Evolutionary conservation across 2,888 invertebrate genomes (phyloP).

Genomic region (Phaonia tiefii): DNA sequence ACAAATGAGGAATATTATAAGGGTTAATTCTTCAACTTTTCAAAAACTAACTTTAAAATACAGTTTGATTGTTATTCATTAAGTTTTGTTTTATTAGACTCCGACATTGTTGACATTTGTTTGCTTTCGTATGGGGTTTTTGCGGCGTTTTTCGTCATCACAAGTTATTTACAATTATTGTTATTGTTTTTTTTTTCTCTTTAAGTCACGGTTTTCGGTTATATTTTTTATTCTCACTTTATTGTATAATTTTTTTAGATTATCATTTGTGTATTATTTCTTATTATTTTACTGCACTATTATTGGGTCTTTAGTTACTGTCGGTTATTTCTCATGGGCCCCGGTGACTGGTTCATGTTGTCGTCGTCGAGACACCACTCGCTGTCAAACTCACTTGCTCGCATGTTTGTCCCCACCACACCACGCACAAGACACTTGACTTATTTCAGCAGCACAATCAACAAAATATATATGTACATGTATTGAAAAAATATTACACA

Average conservation of each 20-base stretch:
- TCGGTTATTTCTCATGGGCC: constrained; percentile 13
- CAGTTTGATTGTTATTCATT: neutral
- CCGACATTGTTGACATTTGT: neutral
- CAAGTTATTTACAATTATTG: constrained; percentile 12
- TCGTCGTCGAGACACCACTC: neutral
- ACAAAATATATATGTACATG: constrained; percentile 17
- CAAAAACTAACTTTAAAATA: no score
- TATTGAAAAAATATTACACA: constrained; percentile 28
- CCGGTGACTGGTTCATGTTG: constrained; percentile 3
- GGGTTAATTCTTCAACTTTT: no score
- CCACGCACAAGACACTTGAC: constrained; percentile 2
- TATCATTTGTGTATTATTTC: constrained; percentile 4
- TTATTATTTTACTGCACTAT: constrained; percentile 12
- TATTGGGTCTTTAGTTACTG: neutral
- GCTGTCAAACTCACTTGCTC: constrained; percentile 9
- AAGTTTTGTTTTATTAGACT: neutral
- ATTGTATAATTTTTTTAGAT: neutral
- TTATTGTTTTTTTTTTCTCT: neutral
- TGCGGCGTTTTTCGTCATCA: constrained; percentile 18
- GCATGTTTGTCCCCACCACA: constrained; percentile 6
- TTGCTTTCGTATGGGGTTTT: neutral
- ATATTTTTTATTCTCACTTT: neutral
- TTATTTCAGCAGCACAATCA: constrained; percentile 9
- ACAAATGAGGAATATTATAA: no score
- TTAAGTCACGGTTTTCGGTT: neutral